phyloP scores from a whole-genome alignment of 2,888 invertebrate genomes.

The Malthinus seriepunctatus region DNA sequence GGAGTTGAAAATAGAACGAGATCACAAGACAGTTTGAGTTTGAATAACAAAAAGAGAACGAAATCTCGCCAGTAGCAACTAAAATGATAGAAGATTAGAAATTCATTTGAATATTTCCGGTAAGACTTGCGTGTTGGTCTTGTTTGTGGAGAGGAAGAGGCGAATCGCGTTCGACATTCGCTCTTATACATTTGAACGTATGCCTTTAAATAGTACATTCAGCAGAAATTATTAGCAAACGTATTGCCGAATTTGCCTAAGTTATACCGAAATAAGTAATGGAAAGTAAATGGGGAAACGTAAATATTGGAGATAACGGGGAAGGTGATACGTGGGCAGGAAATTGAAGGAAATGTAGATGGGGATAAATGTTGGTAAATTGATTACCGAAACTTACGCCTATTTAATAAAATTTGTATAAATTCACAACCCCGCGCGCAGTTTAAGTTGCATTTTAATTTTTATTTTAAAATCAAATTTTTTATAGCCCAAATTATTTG shows the following conservation, averaged over 20 bases:
- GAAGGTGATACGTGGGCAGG: conserved; percentile 41
- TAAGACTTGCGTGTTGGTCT: conserved; percentile 32
- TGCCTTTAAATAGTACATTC: conserved; percentile 8
- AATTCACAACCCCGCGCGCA: conserved; percentile 14
- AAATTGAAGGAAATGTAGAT: conserved; percentile 47
- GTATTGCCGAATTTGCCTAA: conserved; percentile 15
- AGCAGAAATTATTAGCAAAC: conserved; percentile 19
- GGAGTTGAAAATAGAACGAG: conserved; percentile 24
- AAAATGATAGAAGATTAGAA: conserved; percentile 52
- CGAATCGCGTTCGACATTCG: conserved; percentile 14
- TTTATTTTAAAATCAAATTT: background rate
- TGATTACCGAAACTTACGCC: conserved; percentile 37
- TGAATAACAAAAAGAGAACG: conserved; percentile 26
- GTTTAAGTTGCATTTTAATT: background rate
- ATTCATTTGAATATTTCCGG: conserved; percentile 59
- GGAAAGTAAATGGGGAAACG: conserved; percentile 39
- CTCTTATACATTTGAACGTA: conserved; percentile 16
- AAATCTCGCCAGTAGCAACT: conserved; percentile 25
- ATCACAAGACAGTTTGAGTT: conserved; percentile 18
- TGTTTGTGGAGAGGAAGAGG: conserved; percentile 21
- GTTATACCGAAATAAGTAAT: conserved; percentile 32
- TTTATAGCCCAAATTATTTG: background rate
- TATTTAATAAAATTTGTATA: conserved; percentile 22
- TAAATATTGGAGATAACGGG: conserved; percentile 41
- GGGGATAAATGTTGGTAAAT: conserved; percentile 46